Evolutionary conservation across 2,113 vertebrate species (phyloP).

Genomic region (Gopherus flavomarginatus): DNA sequence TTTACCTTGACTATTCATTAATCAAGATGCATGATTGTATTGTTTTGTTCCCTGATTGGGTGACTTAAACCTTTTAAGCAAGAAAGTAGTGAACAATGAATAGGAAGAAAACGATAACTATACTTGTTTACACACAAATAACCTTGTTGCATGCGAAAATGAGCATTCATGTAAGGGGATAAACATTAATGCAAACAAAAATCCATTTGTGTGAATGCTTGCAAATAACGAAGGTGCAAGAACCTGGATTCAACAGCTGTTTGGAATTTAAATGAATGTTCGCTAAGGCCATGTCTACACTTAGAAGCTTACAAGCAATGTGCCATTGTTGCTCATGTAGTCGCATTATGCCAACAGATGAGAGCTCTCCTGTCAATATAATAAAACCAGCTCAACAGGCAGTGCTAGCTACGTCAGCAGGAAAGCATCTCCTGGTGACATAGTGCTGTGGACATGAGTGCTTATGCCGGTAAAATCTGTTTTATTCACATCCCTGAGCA

Average conservation of each 20-base stretch:
- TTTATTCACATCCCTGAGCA: no score
- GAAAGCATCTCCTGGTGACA: no score
- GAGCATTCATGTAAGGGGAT: constrained; percentile 38
- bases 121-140: constrained; percentile 3
- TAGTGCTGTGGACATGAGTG: no score
- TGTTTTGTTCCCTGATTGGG: neutral
- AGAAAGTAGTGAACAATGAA: neutral
- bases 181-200: constrained; percentile 61
- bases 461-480: no score
- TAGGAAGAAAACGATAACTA: constrained; percentile 34
- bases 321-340: no score
- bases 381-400: no score
- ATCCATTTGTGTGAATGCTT: constrained; percentile 64
- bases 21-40: neutral
- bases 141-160: constrained; percentile 45
- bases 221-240: constrained; percentile 62
- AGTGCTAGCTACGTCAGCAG: no score
- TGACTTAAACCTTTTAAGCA: constrained; percentile 2
- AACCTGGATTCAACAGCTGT: constrained; percentile 68
- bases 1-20: neutral
- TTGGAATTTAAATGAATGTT: constrained; percentile 70
- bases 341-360: no score
- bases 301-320: no score
- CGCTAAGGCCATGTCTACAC: neutral
- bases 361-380: no score